A percentile compares a stretch with the other conserved stretches of the same genome.
Conservation (phyloP, 2,888 invertebrate genomes). For the Morpho deidamia region DNA sequence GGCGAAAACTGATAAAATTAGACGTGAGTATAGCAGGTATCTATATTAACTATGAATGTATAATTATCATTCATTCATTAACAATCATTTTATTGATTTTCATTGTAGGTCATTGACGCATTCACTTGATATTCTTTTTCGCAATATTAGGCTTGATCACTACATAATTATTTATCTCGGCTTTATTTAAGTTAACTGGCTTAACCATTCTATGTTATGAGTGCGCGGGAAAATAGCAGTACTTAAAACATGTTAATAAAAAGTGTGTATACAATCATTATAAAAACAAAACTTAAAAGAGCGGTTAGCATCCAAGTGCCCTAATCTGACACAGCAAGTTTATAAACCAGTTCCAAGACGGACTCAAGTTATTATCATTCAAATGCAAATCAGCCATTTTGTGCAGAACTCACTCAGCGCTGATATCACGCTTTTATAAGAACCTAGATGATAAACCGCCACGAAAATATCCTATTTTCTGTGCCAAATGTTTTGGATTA, state of each 20-base stretch:
- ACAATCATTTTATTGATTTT: too few relatives aligned
- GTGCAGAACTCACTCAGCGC: constrained; percentile 49
- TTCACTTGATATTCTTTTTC: too few relatives aligned
- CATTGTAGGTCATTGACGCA: too few relatives aligned
- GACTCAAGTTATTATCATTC: constrained; percentile 67
- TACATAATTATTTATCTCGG: too few relatives aligned
- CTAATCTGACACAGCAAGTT: constrained; percentile 22
- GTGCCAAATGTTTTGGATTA: constrained; percentile 10
- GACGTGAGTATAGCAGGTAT: too few relatives aligned
- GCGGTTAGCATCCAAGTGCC: constrained; percentile 15
- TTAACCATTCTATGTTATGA: too few relatives aligned
- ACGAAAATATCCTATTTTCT: constrained; percentile 17
- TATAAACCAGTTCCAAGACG: constrained; percentile 37
- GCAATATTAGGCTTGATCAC: too few relatives aligned
- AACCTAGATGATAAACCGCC: constrained; percentile 33
- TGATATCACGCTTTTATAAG: constrained; percentile 54
- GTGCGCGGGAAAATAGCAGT: constrained; percentile 7
- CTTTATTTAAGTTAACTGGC: too few relatives aligned
- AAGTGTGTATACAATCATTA: constrained; percentile 13
- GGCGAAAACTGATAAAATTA: too few relatives aligned
- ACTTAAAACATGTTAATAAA: constrained; percentile 10
- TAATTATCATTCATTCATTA: too few relatives aligned
- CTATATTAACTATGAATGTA: too few relatives aligned
- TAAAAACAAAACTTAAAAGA: constrained; percentile 8
- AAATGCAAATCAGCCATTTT: constrained; percentile 67